phyloP scores from a whole-genome alignment of 2,113 vertebrate species.

The Glaucomys volans region DNA sequence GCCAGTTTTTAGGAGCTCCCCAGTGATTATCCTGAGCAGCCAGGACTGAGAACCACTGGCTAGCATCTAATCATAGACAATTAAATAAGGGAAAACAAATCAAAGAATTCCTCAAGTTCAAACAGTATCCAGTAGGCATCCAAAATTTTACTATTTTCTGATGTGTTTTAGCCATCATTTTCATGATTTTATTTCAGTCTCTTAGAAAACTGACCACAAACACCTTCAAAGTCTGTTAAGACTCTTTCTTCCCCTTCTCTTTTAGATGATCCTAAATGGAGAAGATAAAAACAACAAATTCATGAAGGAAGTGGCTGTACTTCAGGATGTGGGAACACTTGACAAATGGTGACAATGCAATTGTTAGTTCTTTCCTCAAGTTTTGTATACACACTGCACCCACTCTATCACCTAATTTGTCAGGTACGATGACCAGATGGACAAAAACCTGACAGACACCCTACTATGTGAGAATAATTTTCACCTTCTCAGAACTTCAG shows the following conservation, averaged over 20 bases:
- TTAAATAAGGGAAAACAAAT: not conserved
- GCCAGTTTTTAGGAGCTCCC: not conserved
- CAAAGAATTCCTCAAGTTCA: slow-evolving; percentile 22
- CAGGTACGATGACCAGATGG: not conserved
- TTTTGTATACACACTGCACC: not conserved
- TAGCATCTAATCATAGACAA: slow-evolving; percentile 22
- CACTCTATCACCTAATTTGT: not conserved
- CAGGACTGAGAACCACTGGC: not conserved
- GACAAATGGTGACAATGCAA: not conserved
- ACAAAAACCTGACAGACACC: not conserved
- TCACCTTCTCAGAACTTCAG: not conserved
- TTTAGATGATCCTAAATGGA: not conserved
- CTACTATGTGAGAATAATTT: not conserved
- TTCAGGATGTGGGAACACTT: not conserved
- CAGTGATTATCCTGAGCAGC: not conserved
- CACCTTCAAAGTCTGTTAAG: not conserved
- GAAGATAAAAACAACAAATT: slow-evolving; percentile 22
- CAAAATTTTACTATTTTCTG: not conserved
- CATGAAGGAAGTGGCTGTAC: not conserved
- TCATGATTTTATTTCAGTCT: slow-evolving; percentile 5
- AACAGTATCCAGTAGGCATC: not conserved
- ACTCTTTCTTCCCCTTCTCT: not conserved
- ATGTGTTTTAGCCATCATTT: slow-evolving; percentile 27
- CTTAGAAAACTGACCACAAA: slow-evolving; percentile 38
- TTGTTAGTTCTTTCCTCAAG: not conserved